A percentile compares a stretch with the other conserved stretches of the same genome.
Evolutionary conservation across 1,140 invertebrate species (phyloP).

Genomic region (Phthorimaea operculella): DNA sequence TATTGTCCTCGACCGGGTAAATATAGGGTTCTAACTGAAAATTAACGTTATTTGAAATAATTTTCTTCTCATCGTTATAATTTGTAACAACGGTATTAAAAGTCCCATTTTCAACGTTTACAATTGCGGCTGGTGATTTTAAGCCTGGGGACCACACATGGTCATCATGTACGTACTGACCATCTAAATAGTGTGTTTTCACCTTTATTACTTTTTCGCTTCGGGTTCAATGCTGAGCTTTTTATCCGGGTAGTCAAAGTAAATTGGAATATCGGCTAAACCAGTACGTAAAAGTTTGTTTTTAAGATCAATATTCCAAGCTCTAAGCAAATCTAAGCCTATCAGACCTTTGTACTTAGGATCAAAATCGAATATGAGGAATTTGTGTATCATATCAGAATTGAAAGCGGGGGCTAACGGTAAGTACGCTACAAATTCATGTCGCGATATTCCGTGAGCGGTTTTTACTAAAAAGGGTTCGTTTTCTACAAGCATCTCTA

Average conservation of each 20-base stretch:
- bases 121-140: conserved; percentile 5
- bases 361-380: conserved; percentile 6
- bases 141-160: background rate
- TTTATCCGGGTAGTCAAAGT: background rate
- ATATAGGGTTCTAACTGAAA: conserved; percentile 3
- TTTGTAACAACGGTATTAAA: background rate
- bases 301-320: conserved; percentile 6
- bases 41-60: background rate
- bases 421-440: conserved; percentile 1
- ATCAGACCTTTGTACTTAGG: conserved; percentile 9
- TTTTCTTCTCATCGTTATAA: background rate
- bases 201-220: conserved; percentile 1
- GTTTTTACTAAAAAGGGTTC: conserved; percentile 9
- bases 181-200: conserved; percentile 6
- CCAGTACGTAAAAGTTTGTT: conserved; percentile 3
- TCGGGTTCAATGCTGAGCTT: background rate
- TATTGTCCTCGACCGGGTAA: background rate
- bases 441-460: background rate
- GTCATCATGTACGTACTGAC: conserved; percentile 1
- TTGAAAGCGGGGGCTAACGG: conserved; percentile 8
- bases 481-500: background rate
- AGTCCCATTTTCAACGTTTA: background rate
- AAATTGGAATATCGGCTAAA: background rate
- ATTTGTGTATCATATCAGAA: conserved; percentile 4
- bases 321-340: conserved; percentile 4